These are phyloP conservation scores for Ammospiza nelsoni DNA, from an alignment of 2,113 vertebrate species.

Conservation along the genomic window DNA sequence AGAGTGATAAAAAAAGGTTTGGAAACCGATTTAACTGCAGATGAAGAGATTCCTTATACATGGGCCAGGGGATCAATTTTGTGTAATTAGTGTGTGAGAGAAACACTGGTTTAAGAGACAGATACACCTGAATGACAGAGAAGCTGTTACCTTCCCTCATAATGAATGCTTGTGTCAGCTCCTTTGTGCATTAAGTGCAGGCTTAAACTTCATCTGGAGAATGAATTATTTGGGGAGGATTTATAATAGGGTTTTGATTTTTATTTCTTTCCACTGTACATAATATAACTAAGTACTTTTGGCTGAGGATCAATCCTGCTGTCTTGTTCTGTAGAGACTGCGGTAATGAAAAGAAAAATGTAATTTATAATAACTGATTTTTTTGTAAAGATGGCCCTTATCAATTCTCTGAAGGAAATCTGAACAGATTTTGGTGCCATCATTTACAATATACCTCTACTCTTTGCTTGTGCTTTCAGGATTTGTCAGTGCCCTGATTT, in stretches of 20 bases:
- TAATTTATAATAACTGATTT: background rate
- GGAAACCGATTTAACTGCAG: background rate
- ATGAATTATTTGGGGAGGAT: background rate
- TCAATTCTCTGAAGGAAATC: background rate
- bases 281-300: background rate
- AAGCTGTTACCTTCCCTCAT: background rate
- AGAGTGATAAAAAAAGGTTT: background rate
- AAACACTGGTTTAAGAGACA: background rate
- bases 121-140: background rate
- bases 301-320: background rate
- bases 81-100: background rate
- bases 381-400: background rate
- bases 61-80: background rate
- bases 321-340: background rate
- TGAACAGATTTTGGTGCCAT: background rate
- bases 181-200: background rate
- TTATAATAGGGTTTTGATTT: background rate
- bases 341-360: background rate
- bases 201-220: background rate
- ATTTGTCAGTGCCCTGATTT: background rate
- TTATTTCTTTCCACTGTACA: background rate
- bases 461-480: background rate
- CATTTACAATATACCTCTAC: background rate
- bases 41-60: background rate
- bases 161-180: background rate